These are phyloP conservation scores for Hydra vulgaris DNA, from an alignment of 30 jellyfish, hydroid and myxozoan species.

Conservation along the genomic window DNA sequence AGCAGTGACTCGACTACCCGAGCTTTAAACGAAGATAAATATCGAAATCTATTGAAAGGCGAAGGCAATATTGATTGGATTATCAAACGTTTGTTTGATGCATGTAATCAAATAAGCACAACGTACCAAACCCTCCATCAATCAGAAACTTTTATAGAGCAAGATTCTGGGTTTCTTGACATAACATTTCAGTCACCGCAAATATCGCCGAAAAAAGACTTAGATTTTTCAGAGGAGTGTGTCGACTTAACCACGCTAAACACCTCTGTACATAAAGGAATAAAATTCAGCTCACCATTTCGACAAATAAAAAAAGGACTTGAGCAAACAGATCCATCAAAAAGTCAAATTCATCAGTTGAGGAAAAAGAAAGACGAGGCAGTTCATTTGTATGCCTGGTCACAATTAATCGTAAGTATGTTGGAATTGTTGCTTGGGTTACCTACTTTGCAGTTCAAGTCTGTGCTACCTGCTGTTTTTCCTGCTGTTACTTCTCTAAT, in stretches of 20 bases:
- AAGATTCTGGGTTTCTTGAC: slow-evolving; percentile 79
- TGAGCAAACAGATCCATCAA: neutral
- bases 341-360: slow-evolving; percentile 41
- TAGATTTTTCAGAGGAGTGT: slow-evolving; percentile 78
- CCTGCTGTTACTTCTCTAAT: slow-evolving; percentile 95
- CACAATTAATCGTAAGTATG: slow-evolving; percentile 76
- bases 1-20: slow-evolving; percentile 28
- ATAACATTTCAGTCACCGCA: slow-evolving; percentile 68
- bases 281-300: slow-evolving; percentile 55
- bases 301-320: slow-evolving; percentile 39
- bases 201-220: slow-evolving; percentile 64
- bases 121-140: slow-evolving; percentile 66
- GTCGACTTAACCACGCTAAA: slow-evolving; percentile 43
- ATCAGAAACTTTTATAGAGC: slow-evolving; percentile 57
- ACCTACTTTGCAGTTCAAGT: slow-evolving; percentile 86
- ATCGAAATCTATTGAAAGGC: slow-evolving; percentile 77
- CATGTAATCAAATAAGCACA: slow-evolving; percentile 87
- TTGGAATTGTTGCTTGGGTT: slow-evolving; percentile 76
- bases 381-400: slow-evolving; percentile 89
- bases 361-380: slow-evolving; percentile 66
- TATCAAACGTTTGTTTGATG: slow-evolving; percentile 82
- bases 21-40: slow-evolving; percentile 34
- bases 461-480: slow-evolving; percentile 96
- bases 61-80: slow-evolving; percentile 93
- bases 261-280: slow-evolving; percentile 24